A percentile compares a stretch with the other conserved stretches of the same genome.
phyloP scores from a whole-genome alignment of 1,140 invertebrate species.

The Nephotettix cincticeps region DNA sequence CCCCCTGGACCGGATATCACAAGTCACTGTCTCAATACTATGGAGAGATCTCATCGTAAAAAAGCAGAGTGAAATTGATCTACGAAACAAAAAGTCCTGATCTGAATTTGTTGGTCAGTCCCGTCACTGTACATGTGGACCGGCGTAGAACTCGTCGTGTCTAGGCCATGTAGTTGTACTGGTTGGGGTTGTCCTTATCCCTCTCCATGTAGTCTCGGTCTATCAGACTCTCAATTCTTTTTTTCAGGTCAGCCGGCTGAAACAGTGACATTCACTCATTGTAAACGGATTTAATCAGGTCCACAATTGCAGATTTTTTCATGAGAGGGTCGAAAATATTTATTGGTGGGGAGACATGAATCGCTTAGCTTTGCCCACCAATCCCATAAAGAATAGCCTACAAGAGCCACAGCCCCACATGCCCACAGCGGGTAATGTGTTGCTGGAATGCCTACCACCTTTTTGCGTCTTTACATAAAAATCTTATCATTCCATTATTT shows the following conservation, averaged over 20 bases:
- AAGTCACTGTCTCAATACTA: not conserved
- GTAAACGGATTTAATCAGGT: no score
- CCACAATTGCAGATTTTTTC: no score
- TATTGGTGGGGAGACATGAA: no score
- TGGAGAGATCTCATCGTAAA: not conserved
- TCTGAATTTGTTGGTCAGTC: conserved; percentile 23
- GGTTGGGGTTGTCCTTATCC: conserved; percentile 96
- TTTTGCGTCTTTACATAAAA: no score
- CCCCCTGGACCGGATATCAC: not conserved
- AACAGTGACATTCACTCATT: no score
- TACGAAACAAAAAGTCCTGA: conserved; percentile 13
- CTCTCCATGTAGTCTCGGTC: conserved; percentile 98
- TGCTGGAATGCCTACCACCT: no score
- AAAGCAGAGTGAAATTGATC: not conserved
- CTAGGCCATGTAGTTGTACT: conserved; percentile 98
- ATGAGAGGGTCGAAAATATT: no score
- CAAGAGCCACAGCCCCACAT: no score
- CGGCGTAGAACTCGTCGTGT: not conserved
- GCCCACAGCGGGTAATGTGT: no score
- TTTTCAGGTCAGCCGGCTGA: conserved; percentile 96
- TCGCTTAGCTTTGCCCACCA: no score
- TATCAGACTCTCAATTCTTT: conserved; percentile 96
- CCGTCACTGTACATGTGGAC: conserved; percentile 4
- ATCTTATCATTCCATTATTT: no score
- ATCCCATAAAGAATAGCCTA: no score